Percentiles rank a stretch among this genome's conserved stretches.
Conservation (phyloP, 2,113 vertebrate species). For the Notiomystis cincta region DNA sequence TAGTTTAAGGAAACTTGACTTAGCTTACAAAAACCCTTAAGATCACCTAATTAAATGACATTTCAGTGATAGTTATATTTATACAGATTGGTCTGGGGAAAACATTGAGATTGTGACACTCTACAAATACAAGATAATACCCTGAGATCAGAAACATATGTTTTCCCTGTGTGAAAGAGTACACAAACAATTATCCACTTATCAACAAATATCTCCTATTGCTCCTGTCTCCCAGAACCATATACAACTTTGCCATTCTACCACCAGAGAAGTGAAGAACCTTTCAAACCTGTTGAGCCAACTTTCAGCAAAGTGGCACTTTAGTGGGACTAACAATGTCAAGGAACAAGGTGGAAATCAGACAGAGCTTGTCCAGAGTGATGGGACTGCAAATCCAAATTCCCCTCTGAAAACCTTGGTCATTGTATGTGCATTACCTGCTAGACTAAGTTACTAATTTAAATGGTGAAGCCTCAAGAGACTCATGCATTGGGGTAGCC, state of each 20-base stretch:
- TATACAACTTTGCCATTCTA: not conserved
- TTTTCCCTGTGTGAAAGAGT: conserved; percentile 39
- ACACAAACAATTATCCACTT: conserved; percentile 23
- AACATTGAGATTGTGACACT: not conserved
- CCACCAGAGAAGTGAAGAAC: not conserved
- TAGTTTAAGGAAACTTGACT: not conserved
- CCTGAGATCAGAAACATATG: conserved; percentile 8
- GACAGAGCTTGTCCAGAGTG: not conserved
- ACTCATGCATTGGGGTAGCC: not conserved
- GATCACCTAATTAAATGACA: not conserved
- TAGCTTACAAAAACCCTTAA: not conserved
- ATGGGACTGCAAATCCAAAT: not conserved
- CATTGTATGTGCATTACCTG: not conserved
- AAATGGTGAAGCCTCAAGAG: not conserved
- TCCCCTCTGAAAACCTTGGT: not conserved
- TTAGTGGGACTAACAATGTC: not conserved
- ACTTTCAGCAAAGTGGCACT: not conserved
- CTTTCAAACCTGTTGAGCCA: not conserved
- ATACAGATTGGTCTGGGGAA: not conserved
- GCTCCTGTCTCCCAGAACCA: not conserved
- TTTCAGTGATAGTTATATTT: not conserved
- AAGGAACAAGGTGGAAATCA: not conserved
- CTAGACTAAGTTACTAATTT: not conserved
- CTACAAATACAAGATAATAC: not conserved
- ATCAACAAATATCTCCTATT: not conserved